Percentiles rank a stretch among this genome's conserved stretches.
Evolutionary conservation across 2,888 invertebrate species (phyloP).

Genomic region (Vesta saturnalis): DNA sequence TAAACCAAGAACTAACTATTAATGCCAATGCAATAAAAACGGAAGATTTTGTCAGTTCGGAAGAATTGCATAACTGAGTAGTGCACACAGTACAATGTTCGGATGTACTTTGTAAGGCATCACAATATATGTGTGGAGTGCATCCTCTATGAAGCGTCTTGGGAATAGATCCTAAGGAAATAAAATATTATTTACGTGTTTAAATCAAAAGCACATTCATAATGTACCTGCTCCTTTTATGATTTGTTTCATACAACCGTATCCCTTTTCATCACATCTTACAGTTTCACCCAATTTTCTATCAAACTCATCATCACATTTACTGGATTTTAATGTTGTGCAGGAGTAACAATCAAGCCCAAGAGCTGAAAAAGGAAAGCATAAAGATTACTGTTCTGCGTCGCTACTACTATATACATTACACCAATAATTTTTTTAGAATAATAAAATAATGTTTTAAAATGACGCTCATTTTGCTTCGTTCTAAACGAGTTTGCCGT

Average conservation of each 20-base stretch:
- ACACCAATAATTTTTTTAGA: no score
- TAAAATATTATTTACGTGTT: not conserved
- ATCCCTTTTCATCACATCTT: not conserved
- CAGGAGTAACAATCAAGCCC: conserved; percentile 3
- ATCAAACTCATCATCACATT: conserved; percentile 1
- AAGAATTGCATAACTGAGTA: not conserved
- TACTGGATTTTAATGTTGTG: not conserved
- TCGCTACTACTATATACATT: no score
- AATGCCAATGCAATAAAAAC: not conserved
- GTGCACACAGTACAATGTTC: conserved; percentile 3
- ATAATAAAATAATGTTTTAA: no score
- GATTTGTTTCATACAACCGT: conserved; percentile 16
- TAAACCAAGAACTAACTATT: no score
- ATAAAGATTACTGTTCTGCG: no score
- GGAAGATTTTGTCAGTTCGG: not conserved
- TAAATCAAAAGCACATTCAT: not conserved
- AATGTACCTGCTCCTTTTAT: not conserved
- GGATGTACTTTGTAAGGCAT: not conserved
- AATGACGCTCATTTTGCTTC: no score
- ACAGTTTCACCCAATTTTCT: not conserved
- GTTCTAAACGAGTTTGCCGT: no score
- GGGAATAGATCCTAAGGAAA: not conserved
- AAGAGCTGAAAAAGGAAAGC: not conserved
- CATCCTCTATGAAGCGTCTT: conserved; percentile 5
- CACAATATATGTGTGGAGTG: not conserved